phyloP scores from a whole-genome alignment of 2,888 invertebrate species.

The Macrophya annulata region DNA sequence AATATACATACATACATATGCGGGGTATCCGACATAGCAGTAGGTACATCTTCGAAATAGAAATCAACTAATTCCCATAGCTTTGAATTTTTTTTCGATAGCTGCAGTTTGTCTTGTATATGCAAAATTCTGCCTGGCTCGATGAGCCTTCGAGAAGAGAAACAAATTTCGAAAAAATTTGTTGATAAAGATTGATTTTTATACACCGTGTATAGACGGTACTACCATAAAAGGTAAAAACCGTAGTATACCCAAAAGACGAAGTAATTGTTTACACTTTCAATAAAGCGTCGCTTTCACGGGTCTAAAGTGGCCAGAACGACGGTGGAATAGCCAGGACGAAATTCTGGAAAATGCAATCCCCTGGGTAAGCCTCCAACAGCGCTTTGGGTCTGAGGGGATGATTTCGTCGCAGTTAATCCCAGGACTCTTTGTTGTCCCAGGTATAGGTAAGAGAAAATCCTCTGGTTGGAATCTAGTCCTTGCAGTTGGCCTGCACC shows the following conservation, averaged over 20 bases:
- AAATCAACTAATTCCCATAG: background rate
- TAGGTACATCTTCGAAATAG: background rate
- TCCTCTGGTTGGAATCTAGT: slow-evolving; percentile 64
- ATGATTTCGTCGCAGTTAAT: slow-evolving; percentile 68
- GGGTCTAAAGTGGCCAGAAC: slow-evolving; percentile 16
- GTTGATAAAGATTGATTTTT: background rate
- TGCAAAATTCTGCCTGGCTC: background rate
- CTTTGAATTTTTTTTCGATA: background rate
- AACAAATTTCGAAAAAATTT: background rate
- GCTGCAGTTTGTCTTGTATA: background rate
- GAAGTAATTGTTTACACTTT: slow-evolving; percentile 26
- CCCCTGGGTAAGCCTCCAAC: slow-evolving; percentile 22
- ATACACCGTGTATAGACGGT: background rate
- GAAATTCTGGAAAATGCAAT: slow-evolving; percentile 44
- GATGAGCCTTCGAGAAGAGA: background rate
- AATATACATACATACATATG: no score
- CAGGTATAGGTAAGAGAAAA: slow-evolving; percentile 71
- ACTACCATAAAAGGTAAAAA: background rate
- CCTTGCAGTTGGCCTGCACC: slow-evolving; percentile 9
- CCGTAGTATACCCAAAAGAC: slow-evolving; percentile 4
- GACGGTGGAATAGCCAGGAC: slow-evolving; percentile 5
- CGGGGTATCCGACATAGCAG: no score
- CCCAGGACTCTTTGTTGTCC: slow-evolving; percentile 67
- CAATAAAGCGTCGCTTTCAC: slow-evolving; percentile 6
- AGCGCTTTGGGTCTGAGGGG: slow-evolving; percentile 57